A percentile compares a stretch with the other conserved stretches of the same genome.
These are phyloP conservation scores for Corvus cornix DNA, from an alignment of 2,113 vertebrate species.

Conservation along the genomic window DNA sequence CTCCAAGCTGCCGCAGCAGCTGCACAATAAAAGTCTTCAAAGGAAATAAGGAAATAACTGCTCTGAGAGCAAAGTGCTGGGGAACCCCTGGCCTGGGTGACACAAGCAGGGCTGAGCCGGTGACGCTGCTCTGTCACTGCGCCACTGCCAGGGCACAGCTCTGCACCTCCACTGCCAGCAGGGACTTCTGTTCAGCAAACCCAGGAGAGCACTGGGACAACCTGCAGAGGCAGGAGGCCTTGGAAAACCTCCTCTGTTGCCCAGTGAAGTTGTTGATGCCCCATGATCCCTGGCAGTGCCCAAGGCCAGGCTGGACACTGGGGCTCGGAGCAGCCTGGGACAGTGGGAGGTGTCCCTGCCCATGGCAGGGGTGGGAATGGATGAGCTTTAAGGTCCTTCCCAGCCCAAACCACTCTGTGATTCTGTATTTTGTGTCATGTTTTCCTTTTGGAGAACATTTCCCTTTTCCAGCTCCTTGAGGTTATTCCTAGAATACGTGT, in stretches of 20 bases:
- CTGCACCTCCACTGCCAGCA: rapidly evolving
- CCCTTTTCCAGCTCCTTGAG: not conserved
- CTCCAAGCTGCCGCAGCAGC: conserved; percentile 53
- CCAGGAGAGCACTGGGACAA: not conserved
- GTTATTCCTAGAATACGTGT: not conserved
- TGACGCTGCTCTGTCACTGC: not conserved
- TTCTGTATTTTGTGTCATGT: not conserved
- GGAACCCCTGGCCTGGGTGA: not conserved
- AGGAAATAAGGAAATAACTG: conserved; percentile 36
- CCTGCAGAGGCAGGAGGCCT: not conserved
- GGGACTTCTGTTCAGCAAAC: not conserved
- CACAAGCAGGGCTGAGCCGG: not conserved
- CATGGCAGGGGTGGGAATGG: not conserved
- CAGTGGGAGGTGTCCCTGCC: not conserved
- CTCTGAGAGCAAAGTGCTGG: conserved; percentile 32
- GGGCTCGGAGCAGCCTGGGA: not conserved
- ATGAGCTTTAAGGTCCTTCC: rapidly evolving
- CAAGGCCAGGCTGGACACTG: not conserved
- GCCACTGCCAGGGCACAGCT: not conserved
- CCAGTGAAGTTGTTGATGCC: not conserved
- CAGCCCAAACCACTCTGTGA: not conserved
- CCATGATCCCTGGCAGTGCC: not conserved
- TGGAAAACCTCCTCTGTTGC: not conserved
- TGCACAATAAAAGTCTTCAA: conserved; percentile 9
- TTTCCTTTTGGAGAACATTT: not conserved